Conservation (phyloP, 2,113 vertebrate genomes). For the Pangasianodon hypophthalmus region DNA sequence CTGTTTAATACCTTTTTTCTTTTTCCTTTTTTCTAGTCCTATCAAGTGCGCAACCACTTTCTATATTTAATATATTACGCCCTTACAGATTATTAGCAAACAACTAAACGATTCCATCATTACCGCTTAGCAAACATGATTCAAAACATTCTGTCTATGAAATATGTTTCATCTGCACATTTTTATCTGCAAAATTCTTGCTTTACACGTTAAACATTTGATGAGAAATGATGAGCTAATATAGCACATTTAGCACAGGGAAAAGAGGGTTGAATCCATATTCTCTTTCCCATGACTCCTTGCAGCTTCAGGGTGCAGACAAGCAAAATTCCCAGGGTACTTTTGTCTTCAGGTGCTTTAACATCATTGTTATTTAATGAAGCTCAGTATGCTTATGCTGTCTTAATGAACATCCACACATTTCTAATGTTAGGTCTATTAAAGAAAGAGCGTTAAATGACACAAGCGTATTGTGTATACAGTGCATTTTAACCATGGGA, state of each 20-base stretch:
- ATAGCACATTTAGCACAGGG: background rate
- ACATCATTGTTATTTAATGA: conserved; percentile 8
- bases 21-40: background rate
- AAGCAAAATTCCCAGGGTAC: conserved; percentile 28
- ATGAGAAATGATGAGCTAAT: background rate
- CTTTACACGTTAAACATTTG: background rate
- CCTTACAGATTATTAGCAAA: background rate
- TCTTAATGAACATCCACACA: background rate
- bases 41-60: background rate
- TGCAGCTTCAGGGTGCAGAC: conserved; percentile 24
- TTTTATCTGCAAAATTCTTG: background rate
- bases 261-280: conserved; percentile 25
- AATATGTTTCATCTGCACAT: background rate
- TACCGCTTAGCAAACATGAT: background rate
- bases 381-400: background rate
- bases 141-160: background rate
- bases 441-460: background rate
- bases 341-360: conserved; percentile 27
- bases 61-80: background rate
- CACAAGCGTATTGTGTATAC: background rate
- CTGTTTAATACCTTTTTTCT: background rate
- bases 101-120: background rate
- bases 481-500: background rate
- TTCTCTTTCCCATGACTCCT: conserved; percentile 13
- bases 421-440: background rate